Percentiles rank a stretch among this genome's conserved stretches.
These are phyloP conservation scores for Eulithis prunata DNA, from an alignment of 2,888 invertebrate genomes.

Conservation along the genomic window DNA sequence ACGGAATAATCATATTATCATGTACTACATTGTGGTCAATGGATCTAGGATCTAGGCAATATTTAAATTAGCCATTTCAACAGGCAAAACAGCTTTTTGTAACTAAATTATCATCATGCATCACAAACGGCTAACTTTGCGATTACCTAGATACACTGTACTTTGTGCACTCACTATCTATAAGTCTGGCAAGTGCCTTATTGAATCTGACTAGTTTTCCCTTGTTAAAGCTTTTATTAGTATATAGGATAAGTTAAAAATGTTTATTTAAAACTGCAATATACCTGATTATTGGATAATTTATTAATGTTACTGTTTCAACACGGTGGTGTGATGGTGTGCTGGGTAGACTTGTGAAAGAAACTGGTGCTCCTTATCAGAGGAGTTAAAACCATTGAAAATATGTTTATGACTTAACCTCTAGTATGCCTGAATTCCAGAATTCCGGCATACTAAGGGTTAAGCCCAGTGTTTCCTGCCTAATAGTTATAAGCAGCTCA, in stretches of 20 bases:
- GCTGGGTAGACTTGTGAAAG: neutral
- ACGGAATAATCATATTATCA: constrained; percentile 51
- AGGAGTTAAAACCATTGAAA: neutral
- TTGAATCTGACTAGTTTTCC: constrained; percentile 12
- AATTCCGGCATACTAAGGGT: too few species aligned
- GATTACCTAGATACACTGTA: neutral
- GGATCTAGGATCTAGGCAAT: too few species aligned
- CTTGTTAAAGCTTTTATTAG: constrained; percentile 11
- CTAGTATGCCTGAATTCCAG: too few species aligned
- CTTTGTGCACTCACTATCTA: neutral
- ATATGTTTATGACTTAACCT: neutral
- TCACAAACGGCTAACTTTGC: too few species aligned
- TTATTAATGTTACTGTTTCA: constrained; percentile 15
- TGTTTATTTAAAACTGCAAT: constrained; percentile 9
- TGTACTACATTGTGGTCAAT: too few species aligned
- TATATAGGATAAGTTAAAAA: constrained; percentile 7
- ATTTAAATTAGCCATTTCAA: too few species aligned
- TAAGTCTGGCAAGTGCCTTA: constrained; percentile 8
- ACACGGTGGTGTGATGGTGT: neutral
- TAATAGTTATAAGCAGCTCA: constrained; percentile 2
- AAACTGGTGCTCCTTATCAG: constrained; percentile 1
- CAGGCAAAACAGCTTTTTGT: too few species aligned
- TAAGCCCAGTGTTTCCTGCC: neutral
- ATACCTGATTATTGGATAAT: constrained; percentile 16
- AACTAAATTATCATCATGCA: too few species aligned